phyloP scores from a whole-genome alignment of 2,888 invertebrate genomes.

The Agrochola lychnidis region DNA sequence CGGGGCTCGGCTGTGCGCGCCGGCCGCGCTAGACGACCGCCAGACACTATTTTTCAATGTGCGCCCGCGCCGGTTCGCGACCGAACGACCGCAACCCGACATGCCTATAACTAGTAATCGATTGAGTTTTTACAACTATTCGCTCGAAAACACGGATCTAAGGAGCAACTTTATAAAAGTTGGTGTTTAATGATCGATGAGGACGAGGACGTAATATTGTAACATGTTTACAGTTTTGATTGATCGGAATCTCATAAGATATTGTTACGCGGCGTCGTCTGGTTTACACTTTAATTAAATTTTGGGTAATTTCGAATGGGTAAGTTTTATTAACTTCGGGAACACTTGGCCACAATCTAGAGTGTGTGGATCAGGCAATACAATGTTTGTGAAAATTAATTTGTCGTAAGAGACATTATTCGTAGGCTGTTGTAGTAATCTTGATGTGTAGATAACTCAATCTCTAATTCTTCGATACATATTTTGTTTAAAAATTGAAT shows the following conservation, averaged over 20 bases:
- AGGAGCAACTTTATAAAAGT: constrained; percentile 40
- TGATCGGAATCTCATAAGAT: constrained; percentile 51
- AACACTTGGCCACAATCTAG: constrained; percentile 11
- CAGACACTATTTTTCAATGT: constrained; percentile 84
- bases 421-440: background rate
- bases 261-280: constrained; percentile 17
- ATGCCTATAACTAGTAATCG: constrained; percentile 67
- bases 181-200: constrained; percentile 53
- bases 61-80: constrained; percentile 65
- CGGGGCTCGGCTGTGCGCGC: constrained; percentile 66
- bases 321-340: constrained; percentile 50
- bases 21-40: constrained; percentile 78
- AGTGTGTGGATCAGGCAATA: constrained; percentile 1
- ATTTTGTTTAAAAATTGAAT: background rate
- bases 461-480: background rate
- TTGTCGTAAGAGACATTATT: constrained; percentile 14
- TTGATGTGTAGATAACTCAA: background rate
- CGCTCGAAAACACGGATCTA: constrained; percentile 51
- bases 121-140: constrained; percentile 59
- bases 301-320: constrained; percentile 20
- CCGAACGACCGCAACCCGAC: constrained; percentile 62
- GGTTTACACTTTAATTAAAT: constrained; percentile 36
- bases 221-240: constrained; percentile 51
- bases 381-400: constrained; percentile 19
- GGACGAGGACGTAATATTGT: constrained; percentile 2